These are phyloP conservation scores for Danaus plexippus DNA, from an alignment of 1,140 invertebrate genomes.

Conservation along the genomic window DNA sequence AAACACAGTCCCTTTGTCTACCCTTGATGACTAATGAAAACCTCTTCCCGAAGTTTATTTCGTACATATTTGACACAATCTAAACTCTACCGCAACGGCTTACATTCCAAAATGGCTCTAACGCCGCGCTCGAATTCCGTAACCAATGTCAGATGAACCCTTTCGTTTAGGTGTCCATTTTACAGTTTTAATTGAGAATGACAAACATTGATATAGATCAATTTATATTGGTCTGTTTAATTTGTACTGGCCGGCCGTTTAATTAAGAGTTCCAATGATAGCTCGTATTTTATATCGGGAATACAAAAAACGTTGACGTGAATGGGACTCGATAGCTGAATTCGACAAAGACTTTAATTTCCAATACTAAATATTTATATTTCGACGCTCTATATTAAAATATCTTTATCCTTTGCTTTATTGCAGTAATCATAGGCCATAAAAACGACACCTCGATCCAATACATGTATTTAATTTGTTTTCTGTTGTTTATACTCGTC, in stretches of 20 bases:
- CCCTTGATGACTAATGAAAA: conserved; percentile 50
- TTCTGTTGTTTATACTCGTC: conserved; percentile 17
- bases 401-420: neutral
- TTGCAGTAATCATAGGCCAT: conserved; percentile 8
- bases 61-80: conserved; percentile 9
- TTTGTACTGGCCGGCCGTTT: conserved; percentile 45
- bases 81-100: conserved; percentile 9
- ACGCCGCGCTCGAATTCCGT: neutral
- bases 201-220: conserved; percentile 17
- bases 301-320: too few species aligned
- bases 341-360: too few species aligned
- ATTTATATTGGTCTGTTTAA: conserved; percentile 43
- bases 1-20: conserved; percentile 48
- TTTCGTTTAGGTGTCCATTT: conserved; percentile 20
- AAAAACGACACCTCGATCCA: conserved; percentile 1
- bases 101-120: conserved; percentile 9
- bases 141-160: conserved; percentile 11
- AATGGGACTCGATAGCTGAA: too few species aligned
- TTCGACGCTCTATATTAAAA: too few species aligned
- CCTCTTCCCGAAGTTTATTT: conserved; percentile 7
- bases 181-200: conserved; percentile 21
- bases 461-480: conserved; percentile 1
- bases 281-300: conserved; percentile 10
- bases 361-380: too few species aligned
- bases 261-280: conserved; percentile 66